Conservation (phyloP, 2,888 invertebrate genomes). For the Caradrina clavipalpis region DNA sequence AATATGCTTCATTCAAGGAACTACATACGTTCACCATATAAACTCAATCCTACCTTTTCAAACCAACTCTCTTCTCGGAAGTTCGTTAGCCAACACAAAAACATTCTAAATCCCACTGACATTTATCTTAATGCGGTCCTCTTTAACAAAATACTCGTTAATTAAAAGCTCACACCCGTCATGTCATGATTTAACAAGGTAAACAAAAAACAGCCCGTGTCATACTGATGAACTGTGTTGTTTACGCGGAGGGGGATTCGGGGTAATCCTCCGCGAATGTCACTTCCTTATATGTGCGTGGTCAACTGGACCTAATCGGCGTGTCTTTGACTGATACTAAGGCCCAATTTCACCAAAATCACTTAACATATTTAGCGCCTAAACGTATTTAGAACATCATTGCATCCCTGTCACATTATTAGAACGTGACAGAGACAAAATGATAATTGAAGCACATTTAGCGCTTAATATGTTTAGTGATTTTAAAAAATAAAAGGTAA, state of each 20-base stretch:
- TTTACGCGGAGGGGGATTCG: slow-evolving; percentile 22
- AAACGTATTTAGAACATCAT: no score
- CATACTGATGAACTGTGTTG: slow-evolving; percentile 43
- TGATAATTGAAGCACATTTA: no score
- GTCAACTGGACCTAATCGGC: slow-evolving; percentile 24
- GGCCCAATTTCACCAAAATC: no score
- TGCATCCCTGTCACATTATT: no score
- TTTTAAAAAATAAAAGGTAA: no score
- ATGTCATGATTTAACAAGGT: slow-evolving; percentile 36
- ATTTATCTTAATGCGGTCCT: slow-evolving; percentile 24
- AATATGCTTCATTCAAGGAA: no score
- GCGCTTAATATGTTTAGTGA: no score
- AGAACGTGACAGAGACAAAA: no score
- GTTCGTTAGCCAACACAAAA: background rate
- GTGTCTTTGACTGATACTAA: background rate
- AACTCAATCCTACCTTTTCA: no score
- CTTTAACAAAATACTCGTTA: slow-evolving; percentile 33
- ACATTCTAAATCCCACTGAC: background rate
- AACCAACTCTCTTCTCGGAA: background rate
- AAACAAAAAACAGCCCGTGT: slow-evolving; percentile 41
- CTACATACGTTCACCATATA: no score
- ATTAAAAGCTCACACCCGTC: slow-evolving; percentile 34
- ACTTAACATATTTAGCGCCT: no score
- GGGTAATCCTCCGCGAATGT: slow-evolving; percentile 32
- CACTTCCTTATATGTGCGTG: slow-evolving; percentile 17